Evolutionary conservation across 2,113 vertebrate genomes (phyloP).

Genomic region (Copsychus sechellarum): DNA sequence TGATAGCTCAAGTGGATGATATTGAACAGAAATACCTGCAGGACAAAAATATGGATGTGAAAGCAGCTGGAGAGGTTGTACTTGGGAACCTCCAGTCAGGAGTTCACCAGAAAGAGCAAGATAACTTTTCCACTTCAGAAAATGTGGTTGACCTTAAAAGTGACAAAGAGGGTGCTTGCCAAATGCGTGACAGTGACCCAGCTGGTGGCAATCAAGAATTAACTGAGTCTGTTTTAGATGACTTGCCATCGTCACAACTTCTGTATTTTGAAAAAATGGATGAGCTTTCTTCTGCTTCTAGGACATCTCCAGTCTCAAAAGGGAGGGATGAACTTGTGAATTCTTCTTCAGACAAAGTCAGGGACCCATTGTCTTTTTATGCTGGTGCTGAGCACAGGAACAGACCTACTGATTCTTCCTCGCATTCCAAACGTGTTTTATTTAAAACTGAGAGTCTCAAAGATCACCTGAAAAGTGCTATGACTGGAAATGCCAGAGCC

Average conservation of each 20-base stretch:
- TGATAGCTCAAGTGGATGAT: constrained; percentile 80
- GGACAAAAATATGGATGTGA: background rate
- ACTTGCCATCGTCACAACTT: constrained; percentile 81
- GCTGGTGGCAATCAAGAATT: background rate
- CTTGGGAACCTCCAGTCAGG: background rate
- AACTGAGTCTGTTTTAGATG: constrained; percentile 58
- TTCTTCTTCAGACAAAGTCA: background rate
- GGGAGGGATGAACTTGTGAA: background rate
- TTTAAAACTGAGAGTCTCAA: constrained; percentile 79
- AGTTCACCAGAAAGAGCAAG: background rate
- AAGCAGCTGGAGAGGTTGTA: background rate
- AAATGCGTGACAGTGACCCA: background rate
- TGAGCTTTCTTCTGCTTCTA: background rate
- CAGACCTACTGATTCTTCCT: background rate
- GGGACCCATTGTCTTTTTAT: background rate
- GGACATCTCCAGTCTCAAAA: background rate
- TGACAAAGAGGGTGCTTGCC: background rate
- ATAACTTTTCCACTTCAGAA: background rate
- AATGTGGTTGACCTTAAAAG: background rate
- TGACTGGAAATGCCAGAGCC: constrained; percentile 86
- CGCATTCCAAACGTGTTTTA: background rate
- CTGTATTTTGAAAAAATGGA: constrained; percentile 49
- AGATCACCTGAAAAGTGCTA: constrained; percentile 85
- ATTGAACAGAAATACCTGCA: constrained; percentile 68
- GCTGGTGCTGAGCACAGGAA: background rate